Evolutionary conservation across 1,140 invertebrate species (phyloP), one percentile per base, ranked within the genome.

Genomic region (Pentalonia nigronervosa): DNA sequence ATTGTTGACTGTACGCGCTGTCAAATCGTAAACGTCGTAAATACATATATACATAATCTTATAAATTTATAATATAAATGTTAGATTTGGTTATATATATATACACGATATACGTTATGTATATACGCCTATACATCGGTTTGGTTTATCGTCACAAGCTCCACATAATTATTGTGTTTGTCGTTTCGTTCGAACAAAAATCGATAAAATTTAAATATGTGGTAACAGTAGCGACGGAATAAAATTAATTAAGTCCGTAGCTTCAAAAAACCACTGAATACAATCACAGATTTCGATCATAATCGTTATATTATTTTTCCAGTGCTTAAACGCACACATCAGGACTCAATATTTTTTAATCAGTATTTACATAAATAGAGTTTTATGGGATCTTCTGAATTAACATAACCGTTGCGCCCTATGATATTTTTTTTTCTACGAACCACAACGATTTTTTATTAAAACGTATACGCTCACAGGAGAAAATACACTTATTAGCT

Each of bases 161-260:
- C 41, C 23, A 84, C 34, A 45, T 83, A 83, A 83, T 83, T 83
- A 83, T 36, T 83, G 34, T 36, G 34, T 83, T 83, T 36, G 76
- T 36, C 76, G 34, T 81, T 81, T n/a, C 30, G 86, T 47, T n/a
- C 17, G n/a, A 21, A 48, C 30, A n/a, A n/a, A 48, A 88, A 48
- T 48, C 86, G n/a, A 88, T 88, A 88, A n/a, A 88, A 48, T 88
- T n/a, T 88, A 48, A 47, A 88, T 88, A 53, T 36, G 48, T 53
- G 87, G n/a, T 53, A 36, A 53, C 87, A 50, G 87, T 89, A 89
- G 87, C 87, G 87, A 53, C 87, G 87, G 87, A 53, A 50, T 53
- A 89, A 89, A 53, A 89, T 89, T 89, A 89, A 89, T 89, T 53
- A 36, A 53, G 87, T 53, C 87, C 87, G 87, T 53, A 23, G 86